phyloP scores from a whole-genome alignment of 2,797 vertebrate species.

The Bradypus variegatus region DNA sequence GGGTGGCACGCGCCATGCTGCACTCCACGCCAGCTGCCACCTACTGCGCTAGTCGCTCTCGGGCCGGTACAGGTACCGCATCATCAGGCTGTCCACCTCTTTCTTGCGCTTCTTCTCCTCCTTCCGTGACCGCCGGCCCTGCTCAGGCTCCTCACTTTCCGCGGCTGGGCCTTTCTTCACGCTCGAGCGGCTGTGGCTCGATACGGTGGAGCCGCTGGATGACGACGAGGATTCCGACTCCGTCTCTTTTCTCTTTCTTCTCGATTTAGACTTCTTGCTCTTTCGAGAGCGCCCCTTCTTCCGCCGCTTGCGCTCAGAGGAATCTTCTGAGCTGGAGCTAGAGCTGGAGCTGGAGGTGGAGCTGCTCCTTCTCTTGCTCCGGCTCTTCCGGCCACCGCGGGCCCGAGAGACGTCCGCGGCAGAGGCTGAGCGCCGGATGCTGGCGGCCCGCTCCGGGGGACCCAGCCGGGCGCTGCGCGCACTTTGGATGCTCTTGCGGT shows the following conservation, averaged over 20 bases:
- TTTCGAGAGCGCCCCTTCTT: slow-evolving; percentile 71
- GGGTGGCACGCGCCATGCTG: slow-evolving; percentile 73
- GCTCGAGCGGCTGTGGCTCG: slow-evolving; percentile 86
- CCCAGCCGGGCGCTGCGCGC: slow-evolving; percentile 68
- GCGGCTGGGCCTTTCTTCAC: slow-evolving; percentile 84
- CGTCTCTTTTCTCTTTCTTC: slow-evolving; percentile 82
- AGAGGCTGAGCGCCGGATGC: slow-evolving; percentile 83
- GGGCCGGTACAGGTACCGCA: slow-evolving; percentile 95
- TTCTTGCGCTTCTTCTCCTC: slow-evolving; percentile 90
- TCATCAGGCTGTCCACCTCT: slow-evolving; percentile 92
- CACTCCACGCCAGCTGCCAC: slow-evolving; percentile 72
- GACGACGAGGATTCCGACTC: slow-evolving; percentile 78
- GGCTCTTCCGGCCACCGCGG: slow-evolving; percentile 70
- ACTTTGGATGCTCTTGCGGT: slow-evolving; percentile 68
- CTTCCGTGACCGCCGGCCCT: slow-evolving; percentile 74
- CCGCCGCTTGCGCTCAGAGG: slow-evolving; percentile 69
- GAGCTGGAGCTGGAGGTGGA: slow-evolving; percentile 73
- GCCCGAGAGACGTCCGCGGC: slow-evolving; percentile 80
- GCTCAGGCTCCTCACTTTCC: slow-evolving; percentile 48
- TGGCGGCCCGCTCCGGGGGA: slow-evolving; percentile 62
- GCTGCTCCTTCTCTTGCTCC: slow-evolving; percentile 72
- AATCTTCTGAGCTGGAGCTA: slow-evolving; percentile 75
- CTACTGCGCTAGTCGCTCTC: slow-evolving; percentile 96
- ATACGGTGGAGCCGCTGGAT: slow-evolving; percentile 85
- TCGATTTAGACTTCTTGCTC: slow-evolving; percentile 83